Conservation (phyloP, 2,888 invertebrate genomes). For the Drosophila parthenogenetica region DNA sequence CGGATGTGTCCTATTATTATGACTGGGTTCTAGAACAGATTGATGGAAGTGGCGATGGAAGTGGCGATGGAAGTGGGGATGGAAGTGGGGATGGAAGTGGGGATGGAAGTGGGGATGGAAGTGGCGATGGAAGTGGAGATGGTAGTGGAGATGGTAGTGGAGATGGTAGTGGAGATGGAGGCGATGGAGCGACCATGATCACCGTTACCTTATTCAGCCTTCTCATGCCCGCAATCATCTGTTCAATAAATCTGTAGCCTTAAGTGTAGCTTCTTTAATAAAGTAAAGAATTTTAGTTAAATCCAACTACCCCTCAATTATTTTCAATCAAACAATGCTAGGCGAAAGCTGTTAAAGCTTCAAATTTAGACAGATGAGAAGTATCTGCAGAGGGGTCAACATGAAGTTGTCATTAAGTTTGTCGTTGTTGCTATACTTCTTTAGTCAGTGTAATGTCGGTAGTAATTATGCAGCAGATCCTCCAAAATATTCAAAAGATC, state of each 20-base stretch:
- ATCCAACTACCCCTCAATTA: too few species aligned
- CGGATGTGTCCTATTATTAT: conserved; percentile 86
- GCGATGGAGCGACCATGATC: conserved; percentile 44
- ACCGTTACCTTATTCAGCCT: conserved; percentile 42
- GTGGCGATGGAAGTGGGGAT: neutral
- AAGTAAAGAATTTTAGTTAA: neutral
- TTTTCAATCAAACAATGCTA: neutral
- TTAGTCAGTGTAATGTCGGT: neutral
- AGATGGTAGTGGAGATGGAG: neutral
- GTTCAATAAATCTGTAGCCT: conserved; percentile 18
- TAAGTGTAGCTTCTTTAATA: conserved; percentile 8
- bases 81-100: conserved; percentile 23
- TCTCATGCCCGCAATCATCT: conserved; percentile 47
- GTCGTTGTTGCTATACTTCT: neutral
- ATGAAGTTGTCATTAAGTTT: neutral
- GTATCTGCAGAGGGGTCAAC: neutral
- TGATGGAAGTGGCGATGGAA: neutral
- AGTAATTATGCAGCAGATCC: neutral
- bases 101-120: conserved; percentile 19
- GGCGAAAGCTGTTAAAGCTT: neutral
- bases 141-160: conserved; percentile 1
- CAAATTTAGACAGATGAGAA: neutral
- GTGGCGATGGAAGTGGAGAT: conserved; percentile 23
- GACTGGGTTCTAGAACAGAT: conserved; percentile 68
- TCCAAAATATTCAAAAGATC: neutral